These are phyloP conservation scores for Bagarius yarrelli DNA, from an alignment of 2,113 vertebrate genomes.

Conservation along the genomic window DNA sequence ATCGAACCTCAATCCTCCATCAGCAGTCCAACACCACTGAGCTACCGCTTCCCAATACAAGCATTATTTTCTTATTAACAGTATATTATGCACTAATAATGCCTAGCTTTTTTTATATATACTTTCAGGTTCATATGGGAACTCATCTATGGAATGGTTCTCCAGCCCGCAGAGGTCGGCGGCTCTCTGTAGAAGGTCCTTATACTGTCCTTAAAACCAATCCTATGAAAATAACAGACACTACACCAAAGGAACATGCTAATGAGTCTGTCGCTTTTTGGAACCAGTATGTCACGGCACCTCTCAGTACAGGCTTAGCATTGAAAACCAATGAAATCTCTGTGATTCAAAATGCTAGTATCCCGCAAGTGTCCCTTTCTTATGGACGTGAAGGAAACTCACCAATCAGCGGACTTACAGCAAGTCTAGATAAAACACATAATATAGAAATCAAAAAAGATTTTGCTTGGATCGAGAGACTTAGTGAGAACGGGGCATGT, in stretches of 20 bases:
- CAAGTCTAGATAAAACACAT: constrained; percentile 90
- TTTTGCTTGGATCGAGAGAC: constrained; percentile 92
- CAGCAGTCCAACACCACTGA: too few species aligned
- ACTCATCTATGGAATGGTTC: constrained; percentile 99
- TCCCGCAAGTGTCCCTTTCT: constrained; percentile 85
- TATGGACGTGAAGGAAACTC: constrained; percentile 90
- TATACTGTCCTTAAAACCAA: constrained; percentile 94
- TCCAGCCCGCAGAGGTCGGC: constrained; percentile 88
- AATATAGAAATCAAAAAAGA: constrained; percentile 85
- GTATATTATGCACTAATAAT: neutral
- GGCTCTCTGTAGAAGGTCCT: constrained; percentile 91
- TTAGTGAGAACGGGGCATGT: constrained; percentile 86
- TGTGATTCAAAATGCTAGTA: constrained; percentile 93
- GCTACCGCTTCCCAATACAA: neutral
- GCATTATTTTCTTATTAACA: neutral
- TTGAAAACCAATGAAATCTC: constrained; percentile 99
- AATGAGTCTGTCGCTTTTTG: constrained; percentile 88
- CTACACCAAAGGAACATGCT: constrained; percentile 92
- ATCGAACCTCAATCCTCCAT: too few species aligned
- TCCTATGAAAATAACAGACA: constrained; percentile 90
- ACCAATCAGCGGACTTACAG: constrained; percentile 87
- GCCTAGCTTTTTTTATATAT: constrained; percentile 23
- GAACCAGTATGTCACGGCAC: constrained; percentile 90
- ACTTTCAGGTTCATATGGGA: constrained; percentile 94
- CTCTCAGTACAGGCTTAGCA: constrained; percentile 89